Evolutionary conservation across 2,797 vertebrate species (phyloP).

Genomic region (Helicolenus hilgendorfi): DNA sequence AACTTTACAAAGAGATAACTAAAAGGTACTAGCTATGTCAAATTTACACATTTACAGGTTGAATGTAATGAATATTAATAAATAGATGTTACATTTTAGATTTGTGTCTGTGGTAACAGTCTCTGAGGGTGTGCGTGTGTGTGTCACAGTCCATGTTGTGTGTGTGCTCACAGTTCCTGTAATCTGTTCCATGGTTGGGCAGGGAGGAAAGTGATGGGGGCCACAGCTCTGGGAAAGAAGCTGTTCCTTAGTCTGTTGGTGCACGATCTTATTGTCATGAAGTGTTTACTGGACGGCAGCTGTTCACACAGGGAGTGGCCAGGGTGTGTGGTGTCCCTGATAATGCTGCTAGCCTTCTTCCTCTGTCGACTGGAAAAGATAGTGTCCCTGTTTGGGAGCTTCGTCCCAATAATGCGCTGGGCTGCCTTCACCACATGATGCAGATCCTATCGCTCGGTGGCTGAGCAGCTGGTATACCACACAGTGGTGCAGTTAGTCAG

Average conservation of each 20-base stretch:
- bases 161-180: no score
- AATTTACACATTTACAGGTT: neutral
- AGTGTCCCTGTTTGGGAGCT: neutral
- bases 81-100: neutral
- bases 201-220: neutral
- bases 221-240: neutral
- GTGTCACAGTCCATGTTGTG: neutral
- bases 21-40: neutral
- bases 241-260: neutral
- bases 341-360: neutral
- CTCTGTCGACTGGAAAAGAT: neutral
- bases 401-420: neutral
- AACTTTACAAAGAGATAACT: neutral
- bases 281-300: neutral
- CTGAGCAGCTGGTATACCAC: neutral
- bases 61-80: no score
- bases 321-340: neutral
- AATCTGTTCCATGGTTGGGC: no score
- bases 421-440: neutral
- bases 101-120: neutral
- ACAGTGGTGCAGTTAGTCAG: neutral
- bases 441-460: neutral
- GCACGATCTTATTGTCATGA: neutral
- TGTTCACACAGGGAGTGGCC: neutral
- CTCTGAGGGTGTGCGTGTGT: neutral